Conservation (phyloP, 64 coral and sea anemone species). For the Dendronephthya gigantea region DNA sequence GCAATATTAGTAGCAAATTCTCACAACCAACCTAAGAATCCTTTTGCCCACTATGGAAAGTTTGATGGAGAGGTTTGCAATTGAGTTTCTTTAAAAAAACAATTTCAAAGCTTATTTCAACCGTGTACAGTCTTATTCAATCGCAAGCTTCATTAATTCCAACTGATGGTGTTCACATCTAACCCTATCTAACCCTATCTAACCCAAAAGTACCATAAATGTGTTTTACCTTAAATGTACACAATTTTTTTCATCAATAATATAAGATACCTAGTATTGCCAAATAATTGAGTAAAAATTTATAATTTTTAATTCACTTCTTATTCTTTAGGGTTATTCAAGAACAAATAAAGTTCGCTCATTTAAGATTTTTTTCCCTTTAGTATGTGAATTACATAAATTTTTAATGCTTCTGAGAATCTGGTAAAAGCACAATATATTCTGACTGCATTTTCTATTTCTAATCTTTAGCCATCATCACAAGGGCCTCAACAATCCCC, state of each 20-base stretch:
- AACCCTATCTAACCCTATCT: too few relatives aligned
- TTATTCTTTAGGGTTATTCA: neutral
- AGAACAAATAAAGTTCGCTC: constrained; percentile 9
- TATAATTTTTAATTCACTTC: neutral
- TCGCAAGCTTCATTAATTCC: too few relatives aligned
- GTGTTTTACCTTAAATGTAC: too few relatives aligned
- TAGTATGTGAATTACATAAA: neutral
- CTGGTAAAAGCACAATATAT: too few relatives aligned
- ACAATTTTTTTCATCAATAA: too few relatives aligned
- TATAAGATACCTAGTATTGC: neutral
- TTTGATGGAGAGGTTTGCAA: constrained; percentile 86
- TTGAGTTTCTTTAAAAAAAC: too few relatives aligned
- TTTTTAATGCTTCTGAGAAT: neutral
- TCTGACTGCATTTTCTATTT: neutral
- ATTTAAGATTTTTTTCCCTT: constrained; percentile 6
- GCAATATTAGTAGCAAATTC: constrained; percentile 63
- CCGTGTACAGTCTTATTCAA: too few relatives aligned
- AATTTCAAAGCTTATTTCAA: too few relatives aligned
- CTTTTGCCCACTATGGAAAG: constrained; percentile 76
- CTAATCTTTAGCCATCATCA: neutral
- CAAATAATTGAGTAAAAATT: neutral
- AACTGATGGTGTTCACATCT: too few relatives aligned
- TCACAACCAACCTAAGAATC: constrained; percentile 60
- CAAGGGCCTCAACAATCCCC: neutral
- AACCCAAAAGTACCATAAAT: too few relatives aligned